These are phyloP conservation scores for Drosophila sechellia DNA, from an alignment of 1,140 invertebrate species.

Conservation along the genomic window DNA sequence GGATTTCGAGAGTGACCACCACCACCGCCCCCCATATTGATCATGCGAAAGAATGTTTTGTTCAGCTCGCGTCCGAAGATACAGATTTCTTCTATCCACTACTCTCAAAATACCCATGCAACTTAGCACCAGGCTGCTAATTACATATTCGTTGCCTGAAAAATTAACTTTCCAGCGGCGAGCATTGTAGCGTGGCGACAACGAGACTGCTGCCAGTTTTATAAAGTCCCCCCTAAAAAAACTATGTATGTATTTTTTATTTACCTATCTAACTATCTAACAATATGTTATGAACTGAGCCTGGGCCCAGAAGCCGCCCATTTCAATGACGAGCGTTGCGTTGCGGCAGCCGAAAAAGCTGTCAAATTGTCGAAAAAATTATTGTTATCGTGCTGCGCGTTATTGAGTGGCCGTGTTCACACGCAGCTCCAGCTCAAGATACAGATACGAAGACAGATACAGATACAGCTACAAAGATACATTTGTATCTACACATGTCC, in stretches of 20 bases:
- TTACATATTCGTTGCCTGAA: slow-evolving; percentile 83
- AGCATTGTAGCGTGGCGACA: slow-evolving; percentile 49
- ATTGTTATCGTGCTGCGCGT: slow-evolving; percentile 72
- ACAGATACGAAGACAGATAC: slow-evolving; percentile 28
- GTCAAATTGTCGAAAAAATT: slow-evolving; percentile 79
- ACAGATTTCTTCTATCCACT: slow-evolving; percentile 38
- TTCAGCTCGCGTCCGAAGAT: slow-evolving; percentile 35
- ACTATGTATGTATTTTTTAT: neutral
- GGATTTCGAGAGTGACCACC: slow-evolving; percentile 11
- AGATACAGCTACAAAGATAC: slow-evolving; percentile 59
- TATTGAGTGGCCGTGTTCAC: slow-evolving; percentile 80
- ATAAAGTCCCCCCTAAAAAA: slow-evolving; percentile 4
- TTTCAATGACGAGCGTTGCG: slow-evolving; percentile 42
- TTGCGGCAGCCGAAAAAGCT: slow-evolving; percentile 69
- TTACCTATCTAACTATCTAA: slow-evolving; percentile 17
- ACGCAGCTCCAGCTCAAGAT: slow-evolving; percentile 37
- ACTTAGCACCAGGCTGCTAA: slow-evolving; percentile 78
- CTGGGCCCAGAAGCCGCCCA: slow-evolving; percentile 18
- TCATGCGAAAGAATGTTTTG: slow-evolving; percentile 75
- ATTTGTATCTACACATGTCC: slow-evolving; percentile 79
- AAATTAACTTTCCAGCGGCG: slow-evolving; percentile 75
- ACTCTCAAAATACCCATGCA: slow-evolving; percentile 63
- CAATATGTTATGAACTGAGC: slow-evolving; percentile 33
- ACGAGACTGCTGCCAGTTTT: slow-evolving; percentile 65
- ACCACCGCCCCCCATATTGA: slow-evolving; percentile 56